Base-by-base conservation (phyloP, 2,113 vertebrate genomes). In the Bujurquina vittata region DNA sequence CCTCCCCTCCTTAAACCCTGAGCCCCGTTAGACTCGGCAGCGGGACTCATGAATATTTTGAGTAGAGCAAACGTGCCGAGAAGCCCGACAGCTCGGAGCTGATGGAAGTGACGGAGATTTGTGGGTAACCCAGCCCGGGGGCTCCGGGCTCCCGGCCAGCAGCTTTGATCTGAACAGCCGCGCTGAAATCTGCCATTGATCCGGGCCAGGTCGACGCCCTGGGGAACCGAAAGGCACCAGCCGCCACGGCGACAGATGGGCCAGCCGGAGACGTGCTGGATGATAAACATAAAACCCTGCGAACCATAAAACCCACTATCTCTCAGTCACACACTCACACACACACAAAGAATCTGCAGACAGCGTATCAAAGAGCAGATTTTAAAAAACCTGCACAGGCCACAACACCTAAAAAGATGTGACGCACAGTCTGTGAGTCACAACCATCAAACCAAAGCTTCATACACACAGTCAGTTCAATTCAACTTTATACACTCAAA, bases 101-200 rank as follows among this genome's bases (percentile, higher is more conserved):
- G 43, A 54, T 31, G 67, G 46, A 49, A 72, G 67, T 52, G 26
- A 26, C 31, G 46, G 17, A 54, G 67, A 72, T 72, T 54, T 31
- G 10, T n/a, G 65, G 46, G 43, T 72, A 72, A 52, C 33, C 46
- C 10, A 18, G 67, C 67, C 46, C 26, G 52, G 43, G 26, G 67
- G 67, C 6, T 72, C 26, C 29, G 26, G 79, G 77, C 46, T 59
- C 11, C 62, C 2, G 0, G 77, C 63, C 84, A 52, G 65, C 26
- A 49, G 84, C 80, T 88, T 67, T 83, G 80, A 88, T 86, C 76
- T 18, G 26, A 63, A 7, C 18, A 26, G 57, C 23, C 3, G 9
- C 10, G 5, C 43, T 6, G 2, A 87, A 85, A 22, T 40, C 65
- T 43, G 46, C 37, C 18, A 52, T 72, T 52, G 65, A 72, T 72